Evolutionary conservation across 2,797 vertebrate species (phyloP).

Genomic region (Myotis planiceps): DNA sequence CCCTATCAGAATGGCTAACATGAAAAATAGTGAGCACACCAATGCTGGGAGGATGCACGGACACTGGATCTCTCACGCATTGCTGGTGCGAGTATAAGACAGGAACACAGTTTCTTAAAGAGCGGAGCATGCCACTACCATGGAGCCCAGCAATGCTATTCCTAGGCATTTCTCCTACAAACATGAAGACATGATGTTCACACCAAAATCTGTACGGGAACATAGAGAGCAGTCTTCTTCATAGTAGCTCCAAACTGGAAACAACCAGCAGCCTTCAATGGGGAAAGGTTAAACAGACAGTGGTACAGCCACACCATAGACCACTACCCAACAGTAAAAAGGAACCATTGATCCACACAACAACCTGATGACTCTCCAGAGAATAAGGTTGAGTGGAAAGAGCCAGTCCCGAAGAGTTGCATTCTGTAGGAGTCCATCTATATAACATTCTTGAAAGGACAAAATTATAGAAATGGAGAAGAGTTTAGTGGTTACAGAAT

Average conservation of each 20-base stretch:
- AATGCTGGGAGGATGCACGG: neutral
- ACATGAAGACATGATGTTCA: neutral
- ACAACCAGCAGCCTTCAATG: neutral
- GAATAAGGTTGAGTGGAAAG: neutral
- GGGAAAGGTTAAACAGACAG: neutral
- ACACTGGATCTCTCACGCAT: neutral
- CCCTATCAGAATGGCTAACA: neutral
- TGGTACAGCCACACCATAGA: accelerated
- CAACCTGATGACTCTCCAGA: neutral
- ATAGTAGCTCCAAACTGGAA: neutral
- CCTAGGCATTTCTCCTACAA: neutral
- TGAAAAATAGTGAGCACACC: neutral
- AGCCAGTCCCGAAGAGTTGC: neutral
- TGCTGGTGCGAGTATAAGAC: neutral
- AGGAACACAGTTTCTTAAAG: neutral
- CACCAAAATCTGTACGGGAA: neutral
- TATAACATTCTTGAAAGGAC: neutral
- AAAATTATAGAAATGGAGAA: neutral
- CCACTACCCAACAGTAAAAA: neutral
- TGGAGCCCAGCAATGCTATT: neutral
- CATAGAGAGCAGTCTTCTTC: neutral
- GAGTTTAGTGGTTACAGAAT: neutral
- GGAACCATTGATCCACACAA: neutral
- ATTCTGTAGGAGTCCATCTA: neutral
- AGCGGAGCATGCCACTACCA: neutral